Evolutionary conservation across 1,140 invertebrate genomes (phyloP), one percentile per base, ranked within the genome.

Genomic region (Ditylenchus dipsaci): DNA sequence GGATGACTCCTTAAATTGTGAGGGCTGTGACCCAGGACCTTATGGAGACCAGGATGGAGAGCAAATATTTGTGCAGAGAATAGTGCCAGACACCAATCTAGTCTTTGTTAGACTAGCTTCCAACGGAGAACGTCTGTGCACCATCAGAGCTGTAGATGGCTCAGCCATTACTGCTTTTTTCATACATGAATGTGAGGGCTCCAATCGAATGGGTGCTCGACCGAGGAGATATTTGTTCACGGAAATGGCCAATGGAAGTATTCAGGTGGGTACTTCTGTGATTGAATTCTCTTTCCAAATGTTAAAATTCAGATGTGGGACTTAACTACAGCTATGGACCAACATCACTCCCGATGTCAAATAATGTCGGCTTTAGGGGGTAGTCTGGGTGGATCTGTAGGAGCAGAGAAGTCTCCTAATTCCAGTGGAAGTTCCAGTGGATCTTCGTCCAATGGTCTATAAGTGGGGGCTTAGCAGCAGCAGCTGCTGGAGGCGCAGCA

Each of bases 31-130:
- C 9, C 70, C 69, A 23, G 93, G 93, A 58, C 95, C 94, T 9
- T 97, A 92, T 85, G 94, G 94, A 13, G 93, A 97, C 83, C 92
- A 95, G 84, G 92, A 96, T 83, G 93, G 95, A 82, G 92, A 95
- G 80, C 93, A 96, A 86, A 90, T 98, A 53, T 97, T 98, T 83
- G 90, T 98, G 33, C 49, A 53, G 84, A 95, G 95, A 87, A 91
- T 97, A 45, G 91, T 96, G 17, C 92, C 93, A 1, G 92, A 97
- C 82, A 94, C 92, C 5, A 91, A 95, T 85, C 91, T 92, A 69
- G 83, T 97, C 0, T 96, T 93, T 84, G 91, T 98, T 9, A 85
- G 94, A 63, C 84, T 95, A 17, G 93, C 94, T 15, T 95, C 93
- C 0, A 95, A 93, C 85, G 95, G 95, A 0, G 91, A 92, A 86